phyloP scores from a whole-genome alignment of 1,140 invertebrate genomes.

The Amphibalanus amphitrite region DNA sequence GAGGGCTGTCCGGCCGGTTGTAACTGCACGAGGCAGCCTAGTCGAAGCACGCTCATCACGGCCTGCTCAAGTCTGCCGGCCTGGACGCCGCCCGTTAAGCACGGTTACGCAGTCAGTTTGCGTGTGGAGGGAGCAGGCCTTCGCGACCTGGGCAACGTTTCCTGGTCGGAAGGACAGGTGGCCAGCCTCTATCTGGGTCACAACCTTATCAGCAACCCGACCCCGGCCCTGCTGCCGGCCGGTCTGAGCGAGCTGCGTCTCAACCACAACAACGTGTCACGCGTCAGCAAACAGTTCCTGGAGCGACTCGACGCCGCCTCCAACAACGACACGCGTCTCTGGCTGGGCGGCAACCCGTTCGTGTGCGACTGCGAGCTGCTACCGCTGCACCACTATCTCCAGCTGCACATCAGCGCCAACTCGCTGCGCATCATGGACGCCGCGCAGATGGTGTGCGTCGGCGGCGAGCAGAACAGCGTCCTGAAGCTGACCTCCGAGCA shows the following conservation, averaged over 20 bases:
- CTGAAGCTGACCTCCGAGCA: background rate
- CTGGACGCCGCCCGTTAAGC: too few relatives aligned
- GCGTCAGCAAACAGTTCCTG: background rate
- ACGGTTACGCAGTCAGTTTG: conserved; percentile 27
- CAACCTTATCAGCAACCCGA: conserved; percentile 17
- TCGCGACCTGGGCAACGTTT: conserved; percentile 21
- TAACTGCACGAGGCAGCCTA: conserved; percentile 14
- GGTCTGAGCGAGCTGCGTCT: conserved; percentile 30
- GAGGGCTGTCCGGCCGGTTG: conserved; percentile 26
- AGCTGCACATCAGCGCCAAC: background rate
- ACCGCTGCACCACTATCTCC: conserved; percentile 36
- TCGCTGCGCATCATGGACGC: background rate
- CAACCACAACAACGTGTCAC: conserved; percentile 33
- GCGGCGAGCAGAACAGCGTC: background rate
- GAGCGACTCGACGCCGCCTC: conserved; percentile 17
- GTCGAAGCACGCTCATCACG: background rate
- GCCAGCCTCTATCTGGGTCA: conserved; percentile 17
- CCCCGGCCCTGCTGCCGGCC: conserved; percentile 19
- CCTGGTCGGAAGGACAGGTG: conserved; percentile 25
- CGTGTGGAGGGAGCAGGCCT: conserved; percentile 35
- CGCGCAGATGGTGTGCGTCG: background rate
- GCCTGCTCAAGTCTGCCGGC: background rate
- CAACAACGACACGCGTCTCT: conserved; percentile 24
- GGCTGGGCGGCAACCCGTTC: conserved; percentile 42
- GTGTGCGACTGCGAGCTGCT: conserved; percentile 38